These are phyloP conservation scores for Pocota personata DNA, from an alignment of 2,888 invertebrate genomes.

Conservation along the genomic window DNA sequence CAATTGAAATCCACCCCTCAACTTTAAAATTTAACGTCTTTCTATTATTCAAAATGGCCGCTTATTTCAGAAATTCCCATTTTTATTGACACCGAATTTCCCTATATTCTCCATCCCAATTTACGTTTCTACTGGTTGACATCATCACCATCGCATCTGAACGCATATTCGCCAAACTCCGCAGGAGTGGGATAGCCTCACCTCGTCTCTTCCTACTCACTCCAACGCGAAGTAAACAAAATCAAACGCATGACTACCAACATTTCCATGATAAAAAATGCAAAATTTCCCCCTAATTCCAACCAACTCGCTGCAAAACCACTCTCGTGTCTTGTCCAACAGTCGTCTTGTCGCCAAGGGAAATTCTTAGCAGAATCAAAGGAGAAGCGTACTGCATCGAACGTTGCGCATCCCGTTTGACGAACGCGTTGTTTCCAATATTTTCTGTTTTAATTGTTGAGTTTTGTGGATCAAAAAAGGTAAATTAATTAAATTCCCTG, in stretches of 20 bases:
- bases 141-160: slow-evolving; percentile 39
- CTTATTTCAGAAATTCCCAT: background rate
- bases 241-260: slow-evolving; percentile 6
- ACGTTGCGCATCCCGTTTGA: slow-evolving; percentile 49
- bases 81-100: background rate
- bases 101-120: background rate
- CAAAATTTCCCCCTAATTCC: slow-evolving; percentile 24
- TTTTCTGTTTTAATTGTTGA: slow-evolving; percentile 53
- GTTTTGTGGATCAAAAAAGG: slow-evolving; percentile 50
- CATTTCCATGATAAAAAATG: background rate
- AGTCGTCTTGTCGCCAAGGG: slow-evolving; percentile 1
- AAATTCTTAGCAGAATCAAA: slow-evolving; percentile 53
- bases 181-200: background rate
- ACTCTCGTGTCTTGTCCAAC: background rate
- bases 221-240: slow-evolving; percentile 41
- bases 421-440: slow-evolving; percentile 56
- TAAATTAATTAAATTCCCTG: background rate
- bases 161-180: background rate
- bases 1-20: no score
- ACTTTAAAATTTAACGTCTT: background rate
- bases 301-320: slow-evolving; percentile 9
- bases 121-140: slow-evolving; percentile 21
- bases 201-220: background rate
- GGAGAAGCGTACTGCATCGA: slow-evolving; percentile 50
- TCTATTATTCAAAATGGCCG: background rate